These are phyloP conservation scores for Suillia variegata DNA, from an alignment of 2,888 invertebrate species.

Conservation along the genomic window DNA sequence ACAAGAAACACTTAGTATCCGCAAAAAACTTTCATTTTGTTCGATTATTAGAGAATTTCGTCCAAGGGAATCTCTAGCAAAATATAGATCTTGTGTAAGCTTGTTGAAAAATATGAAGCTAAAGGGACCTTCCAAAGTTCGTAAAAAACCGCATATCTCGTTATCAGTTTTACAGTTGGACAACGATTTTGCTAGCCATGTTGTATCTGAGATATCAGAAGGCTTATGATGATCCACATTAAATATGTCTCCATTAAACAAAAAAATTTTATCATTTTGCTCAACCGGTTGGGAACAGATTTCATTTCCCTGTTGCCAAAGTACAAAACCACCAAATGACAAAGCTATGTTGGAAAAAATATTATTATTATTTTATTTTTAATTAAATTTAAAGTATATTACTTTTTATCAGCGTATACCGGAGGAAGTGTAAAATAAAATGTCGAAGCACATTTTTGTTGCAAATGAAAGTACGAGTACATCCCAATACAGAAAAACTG, in stretches of 20 bases:
- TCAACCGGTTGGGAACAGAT: conserved; percentile 73
- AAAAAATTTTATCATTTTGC: conserved; percentile 67
- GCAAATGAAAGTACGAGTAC: too few species aligned
- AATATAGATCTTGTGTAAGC: conserved; percentile 68
- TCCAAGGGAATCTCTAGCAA: conserved; percentile 85
- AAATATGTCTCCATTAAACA: conserved; percentile 93
- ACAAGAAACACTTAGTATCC: conserved; percentile 66
- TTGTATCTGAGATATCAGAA: conserved; percentile 63
- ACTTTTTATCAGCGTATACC: too few species aligned
- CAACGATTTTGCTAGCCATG: conserved; percentile 62
- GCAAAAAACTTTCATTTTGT: conserved; percentile 53
- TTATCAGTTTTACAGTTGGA: conserved; percentile 39
- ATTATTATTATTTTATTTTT: too few species aligned
- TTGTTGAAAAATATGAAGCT: conserved; percentile 79
- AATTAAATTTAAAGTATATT: too few species aligned
- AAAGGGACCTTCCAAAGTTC: conserved; percentile 78
- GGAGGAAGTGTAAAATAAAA: too few species aligned
- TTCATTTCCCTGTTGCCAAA: conserved; percentile 82
- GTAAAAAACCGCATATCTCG: conserved; percentile 61
- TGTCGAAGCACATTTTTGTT: too few species aligned
- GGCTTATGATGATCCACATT: conserved; percentile 57
- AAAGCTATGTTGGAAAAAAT: too few species aligned
- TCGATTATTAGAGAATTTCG: conserved; percentile 80
- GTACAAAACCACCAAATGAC: conserved; percentile 67
- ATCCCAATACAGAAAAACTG: too few species aligned